These are phyloP conservation scores for Rhea americana DNA, from an alignment of 2,113 vertebrate genomes.

Conservation along the genomic window DNA sequence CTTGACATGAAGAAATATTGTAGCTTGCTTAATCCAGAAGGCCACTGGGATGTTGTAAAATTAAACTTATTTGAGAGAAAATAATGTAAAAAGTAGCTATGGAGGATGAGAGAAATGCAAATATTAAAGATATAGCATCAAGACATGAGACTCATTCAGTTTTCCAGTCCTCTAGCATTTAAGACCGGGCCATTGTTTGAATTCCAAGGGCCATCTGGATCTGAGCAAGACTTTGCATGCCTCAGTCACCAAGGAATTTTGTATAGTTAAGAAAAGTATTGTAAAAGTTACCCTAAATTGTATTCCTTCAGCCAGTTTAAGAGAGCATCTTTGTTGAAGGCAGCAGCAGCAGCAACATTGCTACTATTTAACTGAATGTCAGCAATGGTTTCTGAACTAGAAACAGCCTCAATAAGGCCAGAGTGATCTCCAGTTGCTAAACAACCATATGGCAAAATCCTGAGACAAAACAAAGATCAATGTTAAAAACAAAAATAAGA, in stretches of 20 bases:
- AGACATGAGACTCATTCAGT: background rate
- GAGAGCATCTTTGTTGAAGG: constrained; percentile 98
- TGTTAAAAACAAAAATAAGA: background rate
- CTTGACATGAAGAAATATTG: background rate
- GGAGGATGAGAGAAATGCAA: background rate
- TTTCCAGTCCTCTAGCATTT: background rate
- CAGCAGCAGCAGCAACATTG: constrained; percentile 94
- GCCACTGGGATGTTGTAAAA: background rate
- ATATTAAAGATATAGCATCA: background rate
- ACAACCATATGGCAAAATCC: constrained; percentile 95
- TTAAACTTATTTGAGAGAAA: background rate
- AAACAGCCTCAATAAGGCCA: constrained; percentile 97
- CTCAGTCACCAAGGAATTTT: background rate
- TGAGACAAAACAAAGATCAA: constrained; percentile 63
- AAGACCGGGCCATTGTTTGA: background rate
- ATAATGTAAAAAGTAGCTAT: background rate
- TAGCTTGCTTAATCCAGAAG: background rate
- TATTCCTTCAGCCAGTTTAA: constrained; percentile 98
- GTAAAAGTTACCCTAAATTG: constrained; percentile 87
- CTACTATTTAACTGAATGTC: constrained; percentile 98
- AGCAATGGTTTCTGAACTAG: constrained; percentile 93
- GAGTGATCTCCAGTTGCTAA: constrained; percentile 94
- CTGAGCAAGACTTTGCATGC: background rate
- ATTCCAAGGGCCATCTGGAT: background rate
- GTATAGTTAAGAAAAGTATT: background rate